A percentile compares a stretch with the other conserved stretches of the same genome.
These are phyloP conservation scores for Patella pellucida DNA, from an alignment of 2,888 invertebrate species.

Conservation along the genomic window DNA sequence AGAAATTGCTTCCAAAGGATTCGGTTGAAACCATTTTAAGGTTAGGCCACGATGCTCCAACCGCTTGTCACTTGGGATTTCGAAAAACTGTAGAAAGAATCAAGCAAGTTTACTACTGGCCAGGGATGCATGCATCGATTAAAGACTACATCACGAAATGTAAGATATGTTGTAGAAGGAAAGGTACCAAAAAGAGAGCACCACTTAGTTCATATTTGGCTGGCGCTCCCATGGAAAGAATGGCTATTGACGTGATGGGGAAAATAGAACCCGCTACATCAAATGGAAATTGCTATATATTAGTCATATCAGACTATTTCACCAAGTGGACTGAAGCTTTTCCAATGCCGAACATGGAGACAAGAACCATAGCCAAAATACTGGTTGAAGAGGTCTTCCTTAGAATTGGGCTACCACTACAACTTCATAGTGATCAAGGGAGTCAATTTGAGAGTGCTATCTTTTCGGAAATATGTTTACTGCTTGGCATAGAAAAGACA, in stretches of 20 bases:
- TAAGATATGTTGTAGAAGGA: background rate
- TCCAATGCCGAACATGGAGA: slow-evolving; percentile 12
- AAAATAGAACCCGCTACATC: slow-evolving; percentile 21
- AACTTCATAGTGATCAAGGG: background rate
- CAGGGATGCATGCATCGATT: too few species aligned
- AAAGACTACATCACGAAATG: background rate
- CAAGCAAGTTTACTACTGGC: background rate
- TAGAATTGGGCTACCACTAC: background rate
- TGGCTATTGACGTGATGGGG: slow-evolving; percentile 29
- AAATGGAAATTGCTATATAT: slow-evolving; percentile 29
- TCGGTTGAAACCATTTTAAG: too few species aligned
- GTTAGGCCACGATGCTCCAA: background rate
- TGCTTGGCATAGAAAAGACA: slow-evolving; percentile 10
- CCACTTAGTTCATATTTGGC: background rate
- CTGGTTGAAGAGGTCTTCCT: background rate
- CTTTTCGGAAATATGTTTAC: background rate
- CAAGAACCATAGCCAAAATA: background rate
- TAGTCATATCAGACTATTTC: slow-evolving; percentile 28
- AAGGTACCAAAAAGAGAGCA: background rate
- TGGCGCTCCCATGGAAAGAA: slow-evolving; percentile 31
- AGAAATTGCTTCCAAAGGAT: too few species aligned
- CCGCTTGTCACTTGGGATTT: background rate
- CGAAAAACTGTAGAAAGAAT: background rate
- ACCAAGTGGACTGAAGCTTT: slow-evolving; percentile 23
- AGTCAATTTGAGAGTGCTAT: background rate